phyloP scores from a whole-genome alignment of 2,888 invertebrate species.

The Strigamia transsilvanica region DNA sequence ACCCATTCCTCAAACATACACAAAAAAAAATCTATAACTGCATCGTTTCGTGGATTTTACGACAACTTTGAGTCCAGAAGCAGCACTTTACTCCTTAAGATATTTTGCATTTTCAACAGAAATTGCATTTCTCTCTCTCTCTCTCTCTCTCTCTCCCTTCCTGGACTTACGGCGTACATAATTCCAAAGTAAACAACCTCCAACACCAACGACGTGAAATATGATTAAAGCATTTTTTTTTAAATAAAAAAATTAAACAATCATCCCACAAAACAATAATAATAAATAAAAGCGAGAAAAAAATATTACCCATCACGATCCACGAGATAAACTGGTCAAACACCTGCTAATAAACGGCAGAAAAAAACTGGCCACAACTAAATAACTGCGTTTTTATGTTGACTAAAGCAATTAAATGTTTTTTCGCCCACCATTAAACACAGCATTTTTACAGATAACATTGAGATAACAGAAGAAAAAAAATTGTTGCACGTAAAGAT shows the following conservation, averaged over 20 bases:
- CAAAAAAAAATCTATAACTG: conserved; percentile 4
- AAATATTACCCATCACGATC: background rate
- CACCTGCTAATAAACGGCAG: background rate
- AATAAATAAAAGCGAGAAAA: background rate
- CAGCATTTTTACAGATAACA: conserved; percentile 15
- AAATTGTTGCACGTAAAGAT: background rate
- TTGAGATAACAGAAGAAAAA: background rate
- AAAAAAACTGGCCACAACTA: background rate
- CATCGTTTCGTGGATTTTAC: conserved; percentile 26
- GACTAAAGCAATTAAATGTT: conserved; percentile 27
- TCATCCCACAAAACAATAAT: background rate
- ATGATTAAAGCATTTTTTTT: background rate
- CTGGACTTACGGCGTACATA: background rate
- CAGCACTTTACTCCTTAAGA: background rate
- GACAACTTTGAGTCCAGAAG: conserved; percentile 14
- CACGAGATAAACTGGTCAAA: conserved; percentile 5
- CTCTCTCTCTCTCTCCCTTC: background rate
- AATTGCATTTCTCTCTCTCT: background rate
- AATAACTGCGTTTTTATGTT: background rate
- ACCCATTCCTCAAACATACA: background rate
- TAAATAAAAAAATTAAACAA: background rate
- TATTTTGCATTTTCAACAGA: conserved; percentile 34
- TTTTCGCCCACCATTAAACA: background rate
- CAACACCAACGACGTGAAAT: background rate
- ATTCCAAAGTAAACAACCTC: background rate